Evolutionary conservation across 2,888 invertebrate species (phyloP), one percentile per base, ranked within the genome.

Genomic region (Drosophila robusta): DNA sequence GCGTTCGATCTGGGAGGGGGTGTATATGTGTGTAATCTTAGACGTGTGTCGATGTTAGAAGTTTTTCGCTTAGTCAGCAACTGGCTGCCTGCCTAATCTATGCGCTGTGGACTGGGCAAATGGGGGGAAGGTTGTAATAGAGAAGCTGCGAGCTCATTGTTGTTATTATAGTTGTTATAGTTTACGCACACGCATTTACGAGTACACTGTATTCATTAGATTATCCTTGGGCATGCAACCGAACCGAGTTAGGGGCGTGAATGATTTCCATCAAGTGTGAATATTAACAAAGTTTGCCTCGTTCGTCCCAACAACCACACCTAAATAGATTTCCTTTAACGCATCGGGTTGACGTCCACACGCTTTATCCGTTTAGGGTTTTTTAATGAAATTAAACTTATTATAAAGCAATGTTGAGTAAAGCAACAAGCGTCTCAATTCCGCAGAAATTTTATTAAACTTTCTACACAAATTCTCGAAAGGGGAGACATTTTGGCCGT

Each of bases 41-140:
- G 62, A 73, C 73, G 65, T 76, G 68, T 72, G 64, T 65, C 76
- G 65, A 55, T 66, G 39, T 68, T 26, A 42, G 38, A 72, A 76
- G 76, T 72, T 76, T 65, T 69, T 49, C 54, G 76, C 69, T 73
- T 58, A 77, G 73, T 70, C 70, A 73, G 73, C 62, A 61, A 54
- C 61, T 54, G 64, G 26, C 57, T 71, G 24, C 11, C 34, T n/a
- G 47, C 8, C 57, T 47, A 70, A 70, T 60, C 70, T 66, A 47
- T 44, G 26, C 55, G 32, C 14, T 24, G 38, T 41, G 38, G 44
- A 0, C 3, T 26, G 34, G n/a, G 5, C 8, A 11, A 1, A 32
- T 45, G 14, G 2, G 12, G 16, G 6, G 22, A 9, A 11, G 29
- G 12, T 16, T 34, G 34, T 32, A 16, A 42, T 22, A 22, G 5